These are phyloP conservation scores for Procambarus clarkii DNA, from an alignment of 1,140 invertebrate genomes.

Conservation along the genomic window DNA sequence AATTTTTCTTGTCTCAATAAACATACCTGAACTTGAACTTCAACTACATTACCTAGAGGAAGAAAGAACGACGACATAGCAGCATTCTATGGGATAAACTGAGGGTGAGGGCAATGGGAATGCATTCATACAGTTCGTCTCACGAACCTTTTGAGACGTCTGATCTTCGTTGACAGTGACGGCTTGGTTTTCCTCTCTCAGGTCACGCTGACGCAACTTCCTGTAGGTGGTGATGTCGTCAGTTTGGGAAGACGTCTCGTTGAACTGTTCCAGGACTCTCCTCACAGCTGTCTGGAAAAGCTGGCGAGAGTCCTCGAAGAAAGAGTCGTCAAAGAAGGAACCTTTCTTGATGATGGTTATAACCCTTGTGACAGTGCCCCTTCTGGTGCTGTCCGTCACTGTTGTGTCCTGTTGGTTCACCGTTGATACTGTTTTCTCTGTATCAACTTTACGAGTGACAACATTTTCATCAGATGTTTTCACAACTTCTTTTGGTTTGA, in stretches of 20 bases:
- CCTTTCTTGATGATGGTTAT: slow-evolving; percentile 48
- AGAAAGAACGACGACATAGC: too few relatives aligned
- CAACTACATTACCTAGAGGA: too few relatives aligned
- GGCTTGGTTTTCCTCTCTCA: slow-evolving; percentile 51
- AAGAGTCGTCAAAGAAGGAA: slow-evolving; percentile 52
- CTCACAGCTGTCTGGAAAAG: slow-evolving; percentile 49
- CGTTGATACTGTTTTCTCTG: not conserved
- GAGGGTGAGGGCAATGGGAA: too few relatives aligned
- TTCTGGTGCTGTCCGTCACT: not conserved
- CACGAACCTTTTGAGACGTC: slow-evolving; percentile 39
- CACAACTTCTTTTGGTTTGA: slow-evolving; percentile 3
- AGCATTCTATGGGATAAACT: too few relatives aligned
- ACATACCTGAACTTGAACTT: too few relatives aligned
- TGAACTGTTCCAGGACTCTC: slow-evolving; percentile 42
- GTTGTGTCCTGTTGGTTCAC: not conserved
- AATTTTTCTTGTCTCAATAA: too few relatives aligned
- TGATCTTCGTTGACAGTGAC: slow-evolving; percentile 46
- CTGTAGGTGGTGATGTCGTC: slow-evolving; percentile 54
- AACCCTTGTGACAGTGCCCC: not conserved
- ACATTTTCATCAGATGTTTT: not conserved
- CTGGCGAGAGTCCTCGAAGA: slow-evolving; percentile 53
- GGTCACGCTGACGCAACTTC: slow-evolving; percentile 47
- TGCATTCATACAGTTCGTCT: too few relatives aligned
- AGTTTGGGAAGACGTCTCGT: slow-evolving; percentile 14
- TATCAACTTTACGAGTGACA: not conserved